These are phyloP conservation scores for Lasius platythorax DNA, from an alignment of 2,888 invertebrate species.

Conservation along the genomic window DNA sequence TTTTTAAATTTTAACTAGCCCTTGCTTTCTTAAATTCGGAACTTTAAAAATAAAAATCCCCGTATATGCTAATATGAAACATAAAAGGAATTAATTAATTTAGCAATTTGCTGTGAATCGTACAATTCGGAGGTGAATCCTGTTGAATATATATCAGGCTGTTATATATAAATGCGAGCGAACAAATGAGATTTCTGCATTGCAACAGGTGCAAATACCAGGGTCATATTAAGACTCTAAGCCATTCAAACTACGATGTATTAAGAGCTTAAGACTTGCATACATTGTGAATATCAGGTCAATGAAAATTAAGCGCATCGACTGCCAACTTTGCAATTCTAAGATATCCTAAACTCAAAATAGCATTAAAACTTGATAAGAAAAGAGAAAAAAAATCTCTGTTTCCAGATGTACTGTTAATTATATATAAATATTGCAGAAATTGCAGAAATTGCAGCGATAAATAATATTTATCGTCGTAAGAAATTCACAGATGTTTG, in stretches of 20 bases:
- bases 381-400: neutral
- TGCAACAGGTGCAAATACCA: slow-evolving; percentile 55
- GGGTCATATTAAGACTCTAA: slow-evolving; percentile 42
- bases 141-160: slow-evolving; percentile 28
- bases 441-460: neutral
- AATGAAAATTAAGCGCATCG: slow-evolving; percentile 41
- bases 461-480: neutral
- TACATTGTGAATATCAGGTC: slow-evolving; percentile 38
- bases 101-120: slow-evolving; percentile 2
- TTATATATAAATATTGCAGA: neutral
- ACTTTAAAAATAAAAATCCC: neutral
- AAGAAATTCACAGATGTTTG: neutral
- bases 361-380: neutral
- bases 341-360: neutral
- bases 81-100: neutral
- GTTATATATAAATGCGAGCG: slow-evolving; percentile 40
- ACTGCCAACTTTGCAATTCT: slow-evolving; percentile 12
- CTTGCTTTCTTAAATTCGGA: neutral
- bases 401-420: neutral
- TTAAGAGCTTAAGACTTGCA: slow-evolving; percentile 46
- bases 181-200: slow-evolving; percentile 53
- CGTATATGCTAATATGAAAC: neutral
- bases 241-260: slow-evolving; percentile 49
- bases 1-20: neutral
- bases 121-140: slow-evolving; percentile 25